Evolutionary conservation across 2,113 vertebrate species (phyloP), one percentile per base, ranked within the genome.

Genomic region (Onychostoma macrolepis): DNA sequence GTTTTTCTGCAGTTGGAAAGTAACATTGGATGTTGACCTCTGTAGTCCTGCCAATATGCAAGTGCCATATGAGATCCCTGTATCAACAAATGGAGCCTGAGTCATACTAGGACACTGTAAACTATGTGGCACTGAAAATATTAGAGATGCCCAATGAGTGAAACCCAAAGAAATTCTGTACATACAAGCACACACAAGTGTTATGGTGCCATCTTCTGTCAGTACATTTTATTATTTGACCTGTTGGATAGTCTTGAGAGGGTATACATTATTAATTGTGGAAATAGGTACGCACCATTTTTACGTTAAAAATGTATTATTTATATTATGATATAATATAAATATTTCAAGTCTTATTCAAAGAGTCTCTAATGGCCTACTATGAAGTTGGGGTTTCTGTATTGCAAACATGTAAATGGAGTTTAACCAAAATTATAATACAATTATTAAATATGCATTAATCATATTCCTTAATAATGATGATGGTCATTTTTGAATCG

Each of bases 161-260:
- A 80, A 41, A 80, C 33, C 21, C 33, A 43, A 6, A 12, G 41
- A 41, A n/a, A 56, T 7, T 38, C 11, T 38, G 38, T 67, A 30
- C 33, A 61, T 19, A 45, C 5, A 28, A 19, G 7, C 4, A 10
- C 11, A 72, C 21, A 45, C 12, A 65, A 21, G 38, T 65, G 58
- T 28, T 58, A 30, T 67, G 38, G 80, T 63, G 58, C 80, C 80
- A 65, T 30, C 80, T 81, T 81, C 58, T 65, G 80, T 81, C 48
- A n/a, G n/a, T 28, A 26, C 10, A 74, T 41, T 74, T 76, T 8
- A 76, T 45, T 45, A 43, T 15, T 26, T 75, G 24, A 28, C n/a
- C 24, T 15, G 11, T 45, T 75, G 21, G 17, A 71, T n/a, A 28
- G 38, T 8, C 72, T 76, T 45, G 21, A 9, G 41, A 13, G 19